Evolutionary conservation across 2,797 vertebrate genomes (phyloP).

Genomic region (Champsocephalus esox): DNA sequence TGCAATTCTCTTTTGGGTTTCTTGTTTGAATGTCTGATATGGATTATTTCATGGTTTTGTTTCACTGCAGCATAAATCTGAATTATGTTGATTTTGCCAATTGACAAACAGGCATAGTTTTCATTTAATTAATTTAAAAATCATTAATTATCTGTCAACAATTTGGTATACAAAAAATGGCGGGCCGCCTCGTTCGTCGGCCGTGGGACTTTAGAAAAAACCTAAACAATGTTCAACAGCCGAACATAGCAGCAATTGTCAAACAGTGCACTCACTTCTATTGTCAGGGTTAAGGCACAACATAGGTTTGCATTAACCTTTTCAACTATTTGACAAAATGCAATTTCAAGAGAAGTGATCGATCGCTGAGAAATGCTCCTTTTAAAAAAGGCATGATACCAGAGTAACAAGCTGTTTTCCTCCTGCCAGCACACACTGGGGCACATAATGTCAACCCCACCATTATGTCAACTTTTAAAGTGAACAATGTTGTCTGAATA

Average conservation of each 20-base stretch:
- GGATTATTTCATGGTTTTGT: conserved; percentile 11
- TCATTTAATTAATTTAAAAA: neutral
- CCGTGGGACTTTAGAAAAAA: no score
- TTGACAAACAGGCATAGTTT: neutral
- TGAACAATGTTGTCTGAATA: conserved; percentile 27
- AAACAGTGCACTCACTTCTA: neutral
- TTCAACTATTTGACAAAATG: conserved; percentile 33
- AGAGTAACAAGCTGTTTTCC: conserved; percentile 24
- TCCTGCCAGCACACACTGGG: conserved; percentile 1
- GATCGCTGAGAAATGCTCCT: neutral
- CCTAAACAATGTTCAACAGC: no score
- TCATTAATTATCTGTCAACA: no score
- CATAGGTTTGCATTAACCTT: conserved; percentile 38
- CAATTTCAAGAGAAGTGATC: conserved; percentile 28
- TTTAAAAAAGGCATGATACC: conserved; percentile 34
- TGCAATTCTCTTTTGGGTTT: conserved; percentile 18
- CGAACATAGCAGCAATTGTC: neutral
- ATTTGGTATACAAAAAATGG: neutral
- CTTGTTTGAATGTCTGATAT: conserved; percentile 18
- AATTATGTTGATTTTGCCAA: neutral
- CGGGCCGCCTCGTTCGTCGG: neutral
- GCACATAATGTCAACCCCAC: conserved; percentile 29
- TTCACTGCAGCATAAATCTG: neutral
- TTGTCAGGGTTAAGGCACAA: neutral
- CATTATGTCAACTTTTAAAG: conserved; percentile 41